Evolutionary conservation across 2,797 vertebrate species (phyloP).

Genomic region (Paratrypauchen microcephalus): DNA sequence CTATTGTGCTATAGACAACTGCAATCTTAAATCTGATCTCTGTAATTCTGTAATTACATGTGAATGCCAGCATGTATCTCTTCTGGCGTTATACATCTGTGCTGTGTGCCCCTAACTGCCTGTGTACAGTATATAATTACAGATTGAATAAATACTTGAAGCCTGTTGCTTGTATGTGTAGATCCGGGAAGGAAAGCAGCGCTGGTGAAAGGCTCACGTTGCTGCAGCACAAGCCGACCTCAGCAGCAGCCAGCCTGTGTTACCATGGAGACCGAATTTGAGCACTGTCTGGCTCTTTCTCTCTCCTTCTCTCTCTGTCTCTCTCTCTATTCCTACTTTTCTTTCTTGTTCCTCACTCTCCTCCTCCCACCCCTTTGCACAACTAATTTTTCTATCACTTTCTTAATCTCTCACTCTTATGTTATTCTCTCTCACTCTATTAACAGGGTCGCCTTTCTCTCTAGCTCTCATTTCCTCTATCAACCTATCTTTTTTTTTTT

Average conservation of each 20-base stretch:
- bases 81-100: neutral
- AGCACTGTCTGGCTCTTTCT: slow-evolving; percentile 75
- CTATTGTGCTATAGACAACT: neutral
- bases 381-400: slow-evolving; percentile 48
- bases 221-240: slow-evolving; percentile 79
- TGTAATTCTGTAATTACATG: neutral
- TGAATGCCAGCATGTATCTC: neutral
- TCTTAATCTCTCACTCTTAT: slow-evolving; percentile 44
- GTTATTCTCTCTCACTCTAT: slow-evolving; percentile 49
- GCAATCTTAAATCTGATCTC: neutral
- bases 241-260: slow-evolving; percentile 79
- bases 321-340: slow-evolving; percentile 42
- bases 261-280: slow-evolving; percentile 82
- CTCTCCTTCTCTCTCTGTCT: slow-evolving; percentile 31
- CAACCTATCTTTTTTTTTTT: slow-evolving; percentile 38
- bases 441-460: slow-evolving; percentile 44
- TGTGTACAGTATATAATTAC: slow-evolving; percentile 1
- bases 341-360: slow-evolving; percentile 22
- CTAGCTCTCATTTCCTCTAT: slow-evolving; percentile 41
- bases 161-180: slow-evolving; percentile 72
- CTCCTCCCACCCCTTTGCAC: slow-evolving; percentile 3
- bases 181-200: slow-evolving; percentile 54
- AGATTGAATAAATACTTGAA: slow-evolving; percentile 36
- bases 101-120: neutral
- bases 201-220: slow-evolving; percentile 75